phyloP scores from a whole-genome alignment of 2,113 vertebrate genomes.

The Syrrhaptes paradoxus region DNA sequence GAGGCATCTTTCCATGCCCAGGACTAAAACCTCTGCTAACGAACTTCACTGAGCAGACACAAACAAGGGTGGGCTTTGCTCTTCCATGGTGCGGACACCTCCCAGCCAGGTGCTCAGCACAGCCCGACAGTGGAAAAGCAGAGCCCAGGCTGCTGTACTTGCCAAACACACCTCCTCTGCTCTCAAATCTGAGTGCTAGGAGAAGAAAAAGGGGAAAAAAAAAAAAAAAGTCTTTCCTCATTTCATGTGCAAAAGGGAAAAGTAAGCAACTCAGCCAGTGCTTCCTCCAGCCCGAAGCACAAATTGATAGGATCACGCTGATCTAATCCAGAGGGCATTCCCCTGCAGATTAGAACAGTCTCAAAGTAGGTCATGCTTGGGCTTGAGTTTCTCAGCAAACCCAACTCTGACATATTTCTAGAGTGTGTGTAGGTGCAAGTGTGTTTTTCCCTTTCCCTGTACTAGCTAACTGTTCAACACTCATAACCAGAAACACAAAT shows the following conservation, averaged over 20 bases:
- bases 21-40: background rate
- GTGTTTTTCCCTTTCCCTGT: background rate
- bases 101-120: background rate
- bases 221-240: background rate
- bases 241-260: background rate
- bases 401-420: conserved; percentile 33
- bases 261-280: background rate
- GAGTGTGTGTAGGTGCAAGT: background rate
- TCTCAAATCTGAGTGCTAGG: background rate
- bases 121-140: background rate
- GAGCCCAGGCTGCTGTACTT: background rate
- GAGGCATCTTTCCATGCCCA: background rate
- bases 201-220: too few species aligned
- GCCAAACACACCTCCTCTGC: background rate
- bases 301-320: conserved; percentile 15
- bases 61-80: background rate
- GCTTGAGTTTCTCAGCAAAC: conserved; percentile 26
- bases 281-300: background rate
- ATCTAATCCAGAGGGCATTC: conserved; percentile 64
- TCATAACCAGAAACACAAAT: conserved; percentile 9
- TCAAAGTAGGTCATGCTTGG: conserved; percentile 57
- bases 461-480: background rate
- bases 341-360: conserved; percentile 34
- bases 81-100: background rate
- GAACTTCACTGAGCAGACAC: background rate